Percentiles rank a stretch among this genome's conserved stretches.
These are phyloP conservation scores for Propsilocerus akamusi DNA, from an alignment of 1,140 invertebrate species.

Conservation along the genomic window DNA sequence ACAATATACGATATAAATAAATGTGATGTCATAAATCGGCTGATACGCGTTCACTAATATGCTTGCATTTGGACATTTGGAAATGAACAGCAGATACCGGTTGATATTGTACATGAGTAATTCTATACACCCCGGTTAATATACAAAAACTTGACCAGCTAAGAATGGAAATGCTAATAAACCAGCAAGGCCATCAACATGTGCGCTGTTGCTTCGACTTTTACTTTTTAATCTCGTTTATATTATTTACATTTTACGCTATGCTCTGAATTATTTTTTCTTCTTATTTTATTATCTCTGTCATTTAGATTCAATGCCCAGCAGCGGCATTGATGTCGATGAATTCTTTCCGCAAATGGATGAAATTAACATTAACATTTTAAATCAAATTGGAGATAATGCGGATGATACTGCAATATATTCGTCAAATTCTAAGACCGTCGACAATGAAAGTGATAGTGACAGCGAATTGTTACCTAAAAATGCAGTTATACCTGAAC, in stretches of 20 bases:
- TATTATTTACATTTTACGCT: background rate
- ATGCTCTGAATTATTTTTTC: no score
- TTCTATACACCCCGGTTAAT: no score
- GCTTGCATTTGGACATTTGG: no score
- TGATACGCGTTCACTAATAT: no score
- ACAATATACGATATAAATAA: no score
- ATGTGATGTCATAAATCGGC: no score
- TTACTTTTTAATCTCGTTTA: background rate
- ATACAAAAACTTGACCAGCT: no score
- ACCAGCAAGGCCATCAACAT: background rate
- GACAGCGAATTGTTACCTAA: background rate
- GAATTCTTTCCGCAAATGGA: background rate
- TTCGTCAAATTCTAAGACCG: background rate
- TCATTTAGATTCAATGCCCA: background rate
- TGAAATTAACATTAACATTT: background rate
- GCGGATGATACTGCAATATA: background rate
- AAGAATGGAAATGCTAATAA: background rate
- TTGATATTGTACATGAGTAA: no score
- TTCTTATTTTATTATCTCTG: background rate
- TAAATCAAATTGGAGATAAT: background rate
- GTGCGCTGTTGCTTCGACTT: background rate
- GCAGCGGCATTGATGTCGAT: background rate
- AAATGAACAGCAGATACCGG: no score
- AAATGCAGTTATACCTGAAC: background rate
- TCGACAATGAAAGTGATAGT: background rate